Conservation (phyloP, 1,140 invertebrate genomes). For the Sinella curviseta region DNA sequence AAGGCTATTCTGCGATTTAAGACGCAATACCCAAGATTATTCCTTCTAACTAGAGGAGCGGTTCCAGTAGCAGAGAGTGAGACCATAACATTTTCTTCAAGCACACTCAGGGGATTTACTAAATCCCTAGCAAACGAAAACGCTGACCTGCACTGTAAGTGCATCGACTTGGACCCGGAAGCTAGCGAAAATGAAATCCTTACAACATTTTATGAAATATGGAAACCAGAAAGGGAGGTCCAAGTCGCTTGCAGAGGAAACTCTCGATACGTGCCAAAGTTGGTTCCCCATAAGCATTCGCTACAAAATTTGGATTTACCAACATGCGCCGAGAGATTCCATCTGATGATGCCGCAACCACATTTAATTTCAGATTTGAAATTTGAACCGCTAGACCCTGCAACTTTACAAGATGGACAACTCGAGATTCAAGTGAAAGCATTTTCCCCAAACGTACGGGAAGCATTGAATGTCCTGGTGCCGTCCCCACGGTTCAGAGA, state of each 20-base stretch:
- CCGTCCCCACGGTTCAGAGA: neutral
- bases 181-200: no score
- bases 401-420: neutral
- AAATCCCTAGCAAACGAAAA: neutral
- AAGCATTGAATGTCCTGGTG: neutral
- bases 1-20: neutral
- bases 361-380: neutral
- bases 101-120: neutral
- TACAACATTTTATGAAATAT: no score
- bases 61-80: neutral
- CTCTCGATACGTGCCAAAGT: neutral
- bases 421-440: conserved; percentile 2
- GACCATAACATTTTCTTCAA: neutral
- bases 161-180: neutral
- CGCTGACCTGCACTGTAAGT: neutral
- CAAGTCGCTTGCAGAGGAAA: neutral
- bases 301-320: neutral
- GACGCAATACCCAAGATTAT: neutral
- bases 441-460: neutral
- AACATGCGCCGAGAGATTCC: neutral
- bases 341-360: neutral
- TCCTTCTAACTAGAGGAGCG: neutral
- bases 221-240: no score
- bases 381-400: neutral
- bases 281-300: neutral